Base-by-base conservation (phyloP, 1,140 invertebrate species). In the Oncopeltus fasciatus region DNA sequence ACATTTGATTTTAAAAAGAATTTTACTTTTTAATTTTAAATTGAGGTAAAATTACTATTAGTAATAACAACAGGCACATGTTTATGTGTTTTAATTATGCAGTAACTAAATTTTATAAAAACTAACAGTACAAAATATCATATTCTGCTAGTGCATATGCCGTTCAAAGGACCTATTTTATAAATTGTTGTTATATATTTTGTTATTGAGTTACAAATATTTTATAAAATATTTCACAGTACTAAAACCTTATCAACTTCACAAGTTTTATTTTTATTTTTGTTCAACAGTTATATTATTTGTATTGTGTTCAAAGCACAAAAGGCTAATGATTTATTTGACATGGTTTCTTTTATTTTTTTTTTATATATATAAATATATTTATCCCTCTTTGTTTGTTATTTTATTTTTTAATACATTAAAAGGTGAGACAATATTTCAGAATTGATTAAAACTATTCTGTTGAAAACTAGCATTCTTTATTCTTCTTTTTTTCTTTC, bases 181-280 rank as follows among this genome's bases (percentile, higher is more conserved):
- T 60, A 60, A 60, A 60, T 47, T 60, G 46, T 60, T 60, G 59
- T 60, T 60, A 60, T 60, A 60, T 60, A 60, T 60, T 60, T 60
- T 60, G 59, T 60, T 60, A 60, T 60, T 60, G 31, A 60, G 59
- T 60, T 60, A 47, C 43, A 60, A 60, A 60, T 46, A 21, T 60
- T 60, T 60, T 47, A 47, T 47, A 49, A 46, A 38, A 60, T 47
- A 49, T 27, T 60, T 47, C 59, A 60, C 44, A 24, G 59, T 60
- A 47, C 59, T 49, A 60, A 60, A 60, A 47, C 28, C 18, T 49
- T 38, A 60, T 20, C 2, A 26, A 27, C 21, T 60, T 49, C 43
- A 29, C 49, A 51, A 60, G 47, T 60, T 60, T 60, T 60, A 60
- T 31, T 60, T 60, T 49, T 49, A 49, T 60, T 27, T 60, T 60